Base-by-base conservation (phyloP, 2,113 vertebrate species). In the Struthidea cinerea region DNA sequence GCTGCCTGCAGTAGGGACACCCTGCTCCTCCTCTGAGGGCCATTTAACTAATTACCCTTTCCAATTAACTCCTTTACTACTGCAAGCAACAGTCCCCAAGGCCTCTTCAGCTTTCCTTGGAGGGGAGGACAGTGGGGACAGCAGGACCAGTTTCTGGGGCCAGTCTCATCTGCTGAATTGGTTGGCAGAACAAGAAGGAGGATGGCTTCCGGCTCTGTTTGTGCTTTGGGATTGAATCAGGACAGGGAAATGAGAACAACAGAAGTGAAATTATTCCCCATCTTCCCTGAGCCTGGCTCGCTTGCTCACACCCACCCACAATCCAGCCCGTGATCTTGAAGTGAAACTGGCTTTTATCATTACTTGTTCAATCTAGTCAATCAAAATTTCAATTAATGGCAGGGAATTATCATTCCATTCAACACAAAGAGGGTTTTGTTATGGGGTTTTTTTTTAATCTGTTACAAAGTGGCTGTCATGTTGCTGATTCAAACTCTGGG, bases 331-430 rank as follows among this genome's bases (percentile, higher is more conserved):
- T 30, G 64, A 90, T 75, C 93, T 57, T 53, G 11, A 41, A 81
- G 84, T 21, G 65, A 87, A 78, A 64, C 61, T 41, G 46, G 22
- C 67, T 96, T 87, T 87, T 89, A 87, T 79, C 61, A 22, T 61
- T 39, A 4, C 67, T 68, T 6, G 17, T 53, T 94, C 84, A 11
- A 87, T 75, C 56, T 12, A 84, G 39, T 78, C 89, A 74, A 81
- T 78, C 91, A 78, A 35, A 50, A 64, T 64, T 60, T 60, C 93
- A 94, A 65, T 82, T 95, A 91, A 65, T 46, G 74, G 84, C 50
- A 53, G 75, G 46, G 93, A 96, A 70, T 92, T 53, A 77, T 83
- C 67, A 57, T 81, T 86, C 80, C 55, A 27, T 88, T 80, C 79
- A 33, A 85, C 85, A 69, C 44, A 79, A 33, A 68, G 59, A 33